Base-by-base conservation (phyloP, 2,113 vertebrate species). In the Bathybates hornii region DNA sequence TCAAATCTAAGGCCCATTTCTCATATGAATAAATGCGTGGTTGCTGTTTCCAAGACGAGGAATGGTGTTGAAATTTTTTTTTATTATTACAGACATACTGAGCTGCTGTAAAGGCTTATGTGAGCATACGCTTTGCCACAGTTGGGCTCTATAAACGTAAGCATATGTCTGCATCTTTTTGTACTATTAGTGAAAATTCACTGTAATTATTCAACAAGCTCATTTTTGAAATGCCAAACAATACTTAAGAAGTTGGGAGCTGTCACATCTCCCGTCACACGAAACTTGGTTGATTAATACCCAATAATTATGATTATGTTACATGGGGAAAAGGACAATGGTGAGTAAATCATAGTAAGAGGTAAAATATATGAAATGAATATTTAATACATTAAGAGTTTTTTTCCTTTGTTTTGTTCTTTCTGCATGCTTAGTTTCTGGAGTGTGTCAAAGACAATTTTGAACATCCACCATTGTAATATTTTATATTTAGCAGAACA, bases 31-130 rank as follows among this genome's bases (percentile, higher is more conserved):
- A 19, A 32, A 24, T 45, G 43, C 1, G 1, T 50, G 9, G 27
- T 7, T 1, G 5, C 41, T 2, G 71, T 50, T 45, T 76, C 24
- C 14, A 50, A 76, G 41, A 76, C 0, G 2, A 78, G 27, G 16
- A 17, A 45, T 27, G 1, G 41, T 66, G 32, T 7, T 66, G 34
- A 66, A 66, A 0, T 0, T n/a, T 5, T 6, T 11, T 63, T 36
- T 63, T 45, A 7, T 32, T 50, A 78, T 19, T 50, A 78, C 41
- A 50, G 71, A 3, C 6, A 17, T 32, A 78, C 71, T 76, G 43
- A 32, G 6, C 43, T 50, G 71, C 71, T 78, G 45, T 78, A 17
- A 32, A 29, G 4, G 24, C 16, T 78, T 4, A 78, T 50, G 27
- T 50, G 45, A 50, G 43, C 14, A 19, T 11, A 11, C 9, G 1